phyloP scores from a whole-genome alignment of 1,140 invertebrate species.

The Calliopsis andreniformis region DNA sequence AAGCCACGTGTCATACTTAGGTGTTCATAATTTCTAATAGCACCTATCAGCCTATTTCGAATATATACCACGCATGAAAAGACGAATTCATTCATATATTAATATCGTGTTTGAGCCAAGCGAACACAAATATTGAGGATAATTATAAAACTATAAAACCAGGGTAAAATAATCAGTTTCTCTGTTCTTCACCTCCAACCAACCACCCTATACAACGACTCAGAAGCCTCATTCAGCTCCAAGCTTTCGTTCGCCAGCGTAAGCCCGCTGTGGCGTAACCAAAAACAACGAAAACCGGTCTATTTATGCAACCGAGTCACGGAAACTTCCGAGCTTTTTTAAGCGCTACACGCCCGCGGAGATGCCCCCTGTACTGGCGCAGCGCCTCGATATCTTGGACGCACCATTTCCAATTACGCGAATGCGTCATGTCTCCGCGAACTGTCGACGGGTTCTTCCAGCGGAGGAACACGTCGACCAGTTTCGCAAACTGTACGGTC shows the following conservation, averaged over 20 bases:
- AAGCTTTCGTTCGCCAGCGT: too few species aligned
- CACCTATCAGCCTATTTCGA: too few species aligned
- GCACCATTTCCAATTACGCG: constrained; percentile 47
- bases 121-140: too few species aligned
- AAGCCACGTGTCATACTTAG: too few species aligned
- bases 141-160: too few species aligned
- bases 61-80: too few species aligned
- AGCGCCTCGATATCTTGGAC: not conserved
- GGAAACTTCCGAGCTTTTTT: constrained; percentile 19
- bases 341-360: not conserved
- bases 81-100: too few species aligned
- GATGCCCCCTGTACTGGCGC: not conserved
- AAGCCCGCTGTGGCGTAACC: not conserved
- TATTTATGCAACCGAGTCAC: constrained; percentile 10
- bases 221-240: not conserved
- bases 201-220: too few species aligned
- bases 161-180: too few species aligned
- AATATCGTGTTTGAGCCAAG: too few species aligned
- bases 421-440: constrained; percentile 1
- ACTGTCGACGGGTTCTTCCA: constrained; percentile 7
- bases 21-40: too few species aligned
- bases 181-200: too few species aligned
- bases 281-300: not conserved
- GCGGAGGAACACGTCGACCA: constrained; percentile 8
- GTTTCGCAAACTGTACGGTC: constrained; percentile 60